phyloP scores from a whole-genome alignment of 2,888 invertebrate genomes.

The Phorcus lineatus region DNA sequence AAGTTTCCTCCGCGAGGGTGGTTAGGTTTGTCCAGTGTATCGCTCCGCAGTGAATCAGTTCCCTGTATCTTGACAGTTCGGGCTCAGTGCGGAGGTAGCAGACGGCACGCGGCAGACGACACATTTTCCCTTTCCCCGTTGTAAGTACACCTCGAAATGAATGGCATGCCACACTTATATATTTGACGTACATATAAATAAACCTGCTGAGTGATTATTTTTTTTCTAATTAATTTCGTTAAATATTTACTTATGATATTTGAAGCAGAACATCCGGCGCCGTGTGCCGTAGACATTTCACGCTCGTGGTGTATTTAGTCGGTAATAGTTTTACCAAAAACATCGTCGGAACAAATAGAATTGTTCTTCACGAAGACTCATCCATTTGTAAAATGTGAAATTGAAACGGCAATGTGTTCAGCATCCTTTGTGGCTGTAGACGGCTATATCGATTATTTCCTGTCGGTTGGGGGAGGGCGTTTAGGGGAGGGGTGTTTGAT shows the following conservation, averaged over 20 bases:
- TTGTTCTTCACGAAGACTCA: not conserved
- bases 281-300: too few relatives aligned
- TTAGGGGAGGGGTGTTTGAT: not conserved
- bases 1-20: not conserved
- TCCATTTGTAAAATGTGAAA: not conserved
- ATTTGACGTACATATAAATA: too few relatives aligned
- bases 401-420: not conserved
- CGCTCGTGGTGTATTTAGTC: too few relatives aligned
- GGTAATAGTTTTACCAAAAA: too few relatives aligned
- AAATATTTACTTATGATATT: too few relatives aligned
- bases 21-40: not conserved
- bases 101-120: not conserved
- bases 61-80: not conserved
- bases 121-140: not conserved
- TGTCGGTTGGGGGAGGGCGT: not conserved
- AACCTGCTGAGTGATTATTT: too few relatives aligned
- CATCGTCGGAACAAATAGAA: not conserved
- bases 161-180: too few relatives aligned
- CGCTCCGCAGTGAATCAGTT: not conserved
- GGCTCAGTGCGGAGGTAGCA: not conserved
- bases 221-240: too few relatives aligned
- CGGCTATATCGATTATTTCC: not conserved
- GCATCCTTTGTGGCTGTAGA: conserved; percentile 8
- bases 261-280: too few relatives aligned
- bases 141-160: not conserved